Conservation (phyloP, 2,797 vertebrate species). For the Prunella strophiata region DNA sequence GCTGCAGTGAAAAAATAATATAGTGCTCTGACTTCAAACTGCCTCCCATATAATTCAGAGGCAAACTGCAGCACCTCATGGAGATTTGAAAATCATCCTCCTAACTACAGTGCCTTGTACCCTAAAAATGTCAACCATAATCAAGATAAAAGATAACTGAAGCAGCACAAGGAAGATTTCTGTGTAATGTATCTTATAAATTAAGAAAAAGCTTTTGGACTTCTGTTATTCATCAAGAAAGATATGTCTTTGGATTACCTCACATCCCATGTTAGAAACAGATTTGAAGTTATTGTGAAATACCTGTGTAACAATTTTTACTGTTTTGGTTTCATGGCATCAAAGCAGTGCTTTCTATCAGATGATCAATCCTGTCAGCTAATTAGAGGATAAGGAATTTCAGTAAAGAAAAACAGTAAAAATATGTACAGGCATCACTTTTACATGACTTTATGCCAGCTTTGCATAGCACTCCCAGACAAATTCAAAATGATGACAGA, state of each 20-base stretch:
- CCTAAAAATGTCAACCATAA: constrained; percentile 42
- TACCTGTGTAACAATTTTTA: background rate
- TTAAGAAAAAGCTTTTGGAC: constrained; percentile 44
- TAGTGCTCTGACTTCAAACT: background rate
- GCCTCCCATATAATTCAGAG: constrained; percentile 5
- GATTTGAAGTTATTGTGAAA: constrained; percentile 2
- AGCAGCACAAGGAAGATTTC: background rate
- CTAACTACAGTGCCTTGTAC: background rate
- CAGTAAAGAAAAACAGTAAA: background rate
- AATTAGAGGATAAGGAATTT: background rate
- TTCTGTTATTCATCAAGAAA: constrained; percentile 18
- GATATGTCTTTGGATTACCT: constrained; percentile 13
- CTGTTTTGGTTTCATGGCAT: constrained; percentile 6
- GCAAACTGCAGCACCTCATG: constrained; percentile 23
- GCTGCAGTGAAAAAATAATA: background rate
- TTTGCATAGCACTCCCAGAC: background rate
- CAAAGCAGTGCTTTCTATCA: background rate
- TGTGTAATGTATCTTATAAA: constrained; percentile 39
- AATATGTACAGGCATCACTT: background rate
- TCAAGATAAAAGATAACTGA: constrained; percentile 38
- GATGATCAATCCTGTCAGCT: background rate
- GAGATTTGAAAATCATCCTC: constrained; percentile 40
- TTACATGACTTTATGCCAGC: background rate
- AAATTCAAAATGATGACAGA: background rate
- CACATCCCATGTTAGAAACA: background rate